Percentiles rank a stretch among this genome's conserved stretches.
These are phyloP conservation scores for Muschampia plurimacula DNA, from an alignment of 2,888 invertebrate species.

Conservation along the genomic window DNA sequence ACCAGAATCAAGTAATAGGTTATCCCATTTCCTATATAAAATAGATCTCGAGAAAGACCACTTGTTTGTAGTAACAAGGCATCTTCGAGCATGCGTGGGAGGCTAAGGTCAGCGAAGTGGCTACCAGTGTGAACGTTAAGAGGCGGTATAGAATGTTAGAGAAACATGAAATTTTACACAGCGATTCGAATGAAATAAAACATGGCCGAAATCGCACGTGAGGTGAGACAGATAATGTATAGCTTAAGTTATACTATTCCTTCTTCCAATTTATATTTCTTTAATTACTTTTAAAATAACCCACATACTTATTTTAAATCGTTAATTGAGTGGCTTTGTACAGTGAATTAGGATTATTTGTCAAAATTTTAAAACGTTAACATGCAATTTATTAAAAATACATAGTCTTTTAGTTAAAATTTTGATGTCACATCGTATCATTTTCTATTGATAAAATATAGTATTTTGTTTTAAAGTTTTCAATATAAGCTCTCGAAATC, in stretches of 20 bases:
- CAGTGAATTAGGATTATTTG: no score
- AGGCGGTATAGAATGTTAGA: neutral
- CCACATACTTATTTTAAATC: no score
- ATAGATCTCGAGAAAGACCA: constrained; percentile 41
- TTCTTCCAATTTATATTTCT: no score
- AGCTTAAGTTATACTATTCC: neutral
- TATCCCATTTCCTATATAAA: constrained; percentile 36
- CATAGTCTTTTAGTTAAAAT: no score
- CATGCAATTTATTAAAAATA: no score
- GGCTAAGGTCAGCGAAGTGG: constrained; percentile 37
- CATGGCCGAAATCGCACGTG: neutral
- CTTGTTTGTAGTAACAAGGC: constrained; percentile 43
- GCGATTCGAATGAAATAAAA: neutral
- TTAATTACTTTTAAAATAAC: no score
- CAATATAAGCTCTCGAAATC: no score
- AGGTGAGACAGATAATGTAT: neutral
- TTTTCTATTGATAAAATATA: no score
- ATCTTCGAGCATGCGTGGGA: constrained; percentile 43
- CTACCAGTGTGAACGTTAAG: constrained; percentile 30
- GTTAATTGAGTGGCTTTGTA: no score
- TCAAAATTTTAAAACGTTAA: no score
- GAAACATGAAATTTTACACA: neutral
- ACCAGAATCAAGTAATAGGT: constrained; percentile 36
- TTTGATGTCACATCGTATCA: no score
- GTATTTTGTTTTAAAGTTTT: no score